phyloP scores from a whole-genome alignment of 2,888 invertebrate genomes.

The Spodoptera littoralis region DNA sequence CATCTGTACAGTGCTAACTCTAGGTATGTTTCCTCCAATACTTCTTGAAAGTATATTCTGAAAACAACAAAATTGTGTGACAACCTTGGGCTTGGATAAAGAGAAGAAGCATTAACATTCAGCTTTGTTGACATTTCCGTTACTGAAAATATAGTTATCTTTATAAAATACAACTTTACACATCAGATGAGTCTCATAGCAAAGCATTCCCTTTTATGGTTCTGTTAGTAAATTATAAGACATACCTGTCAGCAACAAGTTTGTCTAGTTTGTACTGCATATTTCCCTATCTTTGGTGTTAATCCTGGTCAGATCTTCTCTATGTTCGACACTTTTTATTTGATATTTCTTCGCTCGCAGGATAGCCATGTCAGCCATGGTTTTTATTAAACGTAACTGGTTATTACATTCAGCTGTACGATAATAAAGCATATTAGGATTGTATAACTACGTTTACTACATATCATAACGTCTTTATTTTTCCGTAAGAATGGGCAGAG shows the following conservation, averaged over 20 bases:
- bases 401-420: slow-evolving; percentile 70
- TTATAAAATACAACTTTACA: not conserved
- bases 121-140: too few relatives aligned
- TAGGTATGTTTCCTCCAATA: slow-evolving; percentile 63
- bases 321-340: slow-evolving; percentile 46
- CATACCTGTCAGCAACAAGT: slow-evolving; percentile 71
- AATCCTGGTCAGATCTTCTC: slow-evolving; percentile 63
- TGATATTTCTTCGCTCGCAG: slow-evolving; percentile 64
- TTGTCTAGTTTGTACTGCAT: slow-evolving; percentile 72
- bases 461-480: too few relatives aligned
- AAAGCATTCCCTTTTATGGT: not conserved
- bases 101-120: too few relatives aligned
- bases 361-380: slow-evolving; percentile 60
- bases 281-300: slow-evolving; percentile 52
- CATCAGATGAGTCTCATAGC: not conserved
- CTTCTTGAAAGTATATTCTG: slow-evolving; percentile 62
- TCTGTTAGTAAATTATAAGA: not conserved
- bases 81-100: too few relatives aligned
- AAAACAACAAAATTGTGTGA: slow-evolving; percentile 18
- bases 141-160: too few relatives aligned
- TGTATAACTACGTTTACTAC: too few relatives aligned
- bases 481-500: too few relatives aligned
- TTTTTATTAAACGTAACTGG: slow-evolving; percentile 65
- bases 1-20: slow-evolving; percentile 60
- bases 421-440: too few relatives aligned